phyloP scores from a whole-genome alignment of 1,140 invertebrate genomes.

The Sitophilus oryzae region DNA sequence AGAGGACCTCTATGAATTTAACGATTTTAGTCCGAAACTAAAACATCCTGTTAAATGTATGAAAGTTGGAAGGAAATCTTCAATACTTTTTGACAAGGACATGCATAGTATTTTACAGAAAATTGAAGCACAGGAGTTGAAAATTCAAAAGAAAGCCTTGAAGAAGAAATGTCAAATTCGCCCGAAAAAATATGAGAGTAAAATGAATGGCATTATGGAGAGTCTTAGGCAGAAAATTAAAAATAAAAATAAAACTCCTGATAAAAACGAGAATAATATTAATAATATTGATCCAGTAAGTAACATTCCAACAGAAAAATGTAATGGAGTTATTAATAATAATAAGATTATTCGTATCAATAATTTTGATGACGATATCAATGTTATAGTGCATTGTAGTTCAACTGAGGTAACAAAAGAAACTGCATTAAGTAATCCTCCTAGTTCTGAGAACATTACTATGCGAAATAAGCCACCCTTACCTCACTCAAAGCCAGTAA shows the following conservation, averaged over 20 bases:
- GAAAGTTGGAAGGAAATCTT: conserved; percentile 2
- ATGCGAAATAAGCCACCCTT: no score
- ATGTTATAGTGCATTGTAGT: no score
- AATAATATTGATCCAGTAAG: no score
- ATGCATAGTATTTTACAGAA: conserved; percentile 10
- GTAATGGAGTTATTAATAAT: no score
- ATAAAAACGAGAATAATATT: no score
- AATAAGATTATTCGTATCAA: no score
- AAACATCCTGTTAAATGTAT: background rate
- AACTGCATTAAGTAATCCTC: no score
- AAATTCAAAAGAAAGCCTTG: conserved; percentile 10
- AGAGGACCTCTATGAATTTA: conserved; percentile 19
- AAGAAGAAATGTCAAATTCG: background rate
- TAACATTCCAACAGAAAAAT: no score
- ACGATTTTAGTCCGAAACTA: conserved; percentile 12
- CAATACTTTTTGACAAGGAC: conserved; percentile 20
- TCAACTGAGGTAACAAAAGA: no score
- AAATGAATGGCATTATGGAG: conserved; percentile 1
- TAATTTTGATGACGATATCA: no score
- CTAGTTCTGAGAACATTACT: no score
- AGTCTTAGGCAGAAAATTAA: conserved; percentile 11
- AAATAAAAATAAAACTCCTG: conserved; percentile 12
- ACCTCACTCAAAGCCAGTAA: no score
- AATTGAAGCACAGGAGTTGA: conserved; percentile 14
- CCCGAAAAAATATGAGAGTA: conserved; percentile 2